Percentiles rank a stretch among this genome's conserved stretches.
phyloP scores from a whole-genome alignment of 2,797 vertebrate species.

The Halcyon smyrnensis region DNA sequence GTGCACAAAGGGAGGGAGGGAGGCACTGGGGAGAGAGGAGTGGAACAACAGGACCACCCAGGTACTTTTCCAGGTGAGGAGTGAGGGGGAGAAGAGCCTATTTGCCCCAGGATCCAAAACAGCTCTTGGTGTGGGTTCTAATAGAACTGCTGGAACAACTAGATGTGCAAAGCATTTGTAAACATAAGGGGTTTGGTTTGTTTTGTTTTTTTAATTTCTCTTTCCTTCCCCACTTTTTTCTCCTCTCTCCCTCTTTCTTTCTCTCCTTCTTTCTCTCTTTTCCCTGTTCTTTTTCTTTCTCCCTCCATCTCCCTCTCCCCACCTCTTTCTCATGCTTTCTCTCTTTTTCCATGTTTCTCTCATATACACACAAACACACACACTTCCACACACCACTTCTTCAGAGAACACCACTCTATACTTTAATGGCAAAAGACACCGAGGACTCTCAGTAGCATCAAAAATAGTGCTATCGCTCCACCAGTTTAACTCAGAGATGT shows the following conservation, averaged over 20 bases:
- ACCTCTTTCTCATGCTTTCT: background rate
- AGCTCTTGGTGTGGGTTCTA: conserved; percentile 18
- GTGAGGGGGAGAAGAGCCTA: conserved; percentile 23
- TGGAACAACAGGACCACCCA: conserved; percentile 55
- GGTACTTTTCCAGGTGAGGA: conserved; percentile 16
- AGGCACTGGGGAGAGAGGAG: background rate
- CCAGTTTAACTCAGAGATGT: background rate
- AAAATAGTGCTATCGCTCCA: background rate
- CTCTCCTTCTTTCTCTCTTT: too few species aligned
- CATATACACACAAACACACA: background rate
- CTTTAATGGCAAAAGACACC: background rate
- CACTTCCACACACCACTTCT: background rate
- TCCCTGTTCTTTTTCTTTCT: fast-evolving
- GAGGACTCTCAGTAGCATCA: background rate
- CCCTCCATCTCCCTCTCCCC: fast-evolving
- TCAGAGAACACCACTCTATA: background rate
- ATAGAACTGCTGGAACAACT: background rate
- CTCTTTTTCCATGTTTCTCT: background rate
- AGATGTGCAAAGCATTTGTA: background rate
- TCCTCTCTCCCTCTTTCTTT: too few species aligned
- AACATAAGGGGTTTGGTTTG: background rate
- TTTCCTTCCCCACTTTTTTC: background rate
- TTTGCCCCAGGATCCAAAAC: conserved; percentile 67
- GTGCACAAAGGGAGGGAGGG: conserved; percentile 6
- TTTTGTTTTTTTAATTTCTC: background rate